Evolutionary conservation across 2,113 vertebrate genomes (phyloP), one percentile per base, ranked within the genome.

Genomic region (Rhinichthys klamathensis): DNA sequence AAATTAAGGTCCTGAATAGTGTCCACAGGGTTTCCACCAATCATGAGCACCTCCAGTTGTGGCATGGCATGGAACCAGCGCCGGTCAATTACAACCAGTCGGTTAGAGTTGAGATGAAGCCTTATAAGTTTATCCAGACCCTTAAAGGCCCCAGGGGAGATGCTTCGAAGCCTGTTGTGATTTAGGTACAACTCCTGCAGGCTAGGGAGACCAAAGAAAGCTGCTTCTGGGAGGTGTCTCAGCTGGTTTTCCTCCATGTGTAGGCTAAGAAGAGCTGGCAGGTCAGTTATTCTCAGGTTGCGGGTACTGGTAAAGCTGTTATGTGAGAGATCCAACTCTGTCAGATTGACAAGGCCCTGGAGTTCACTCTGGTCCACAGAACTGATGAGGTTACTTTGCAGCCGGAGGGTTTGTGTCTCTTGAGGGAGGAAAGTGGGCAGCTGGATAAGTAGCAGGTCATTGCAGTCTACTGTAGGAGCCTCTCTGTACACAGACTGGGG

Each of bases 131-230:
- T 97, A 84, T 89, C 95, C 83, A 99, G 89, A 87, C 98, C 98
- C 1, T 96, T 93, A 90, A 99, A 99, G 0, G 98, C 98, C 2
- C 93, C 95, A 6, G 97, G 95, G 18, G 96, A 96, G 88, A 99
- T 98, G 88, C 95, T 94, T 90, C 92, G 97, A 77, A 99, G 97
- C 91, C 97, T 96, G 93, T 99, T 99, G 90, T 99, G 98, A 84
- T 99, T 99, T 90, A 99, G 97, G 88, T 99, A 99, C 72, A 99
- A 95, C 90, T 99, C 98, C 88, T 99, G 97, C 73, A 99, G 95
- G 49, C 94, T 98, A 87, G 94, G 93, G 41, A 99, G 95, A 90
- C 97, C 98, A 86, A 96, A 96, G 82, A 99, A 94, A 85, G 97
- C 98, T 91, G 95, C 94, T 90, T 98, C 97, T 8, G 95, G 95